phyloP scores from a whole-genome alignment of 35 echinoderm and acorn worm genomes.

The Heliocidaris erythrogramma region DNA sequence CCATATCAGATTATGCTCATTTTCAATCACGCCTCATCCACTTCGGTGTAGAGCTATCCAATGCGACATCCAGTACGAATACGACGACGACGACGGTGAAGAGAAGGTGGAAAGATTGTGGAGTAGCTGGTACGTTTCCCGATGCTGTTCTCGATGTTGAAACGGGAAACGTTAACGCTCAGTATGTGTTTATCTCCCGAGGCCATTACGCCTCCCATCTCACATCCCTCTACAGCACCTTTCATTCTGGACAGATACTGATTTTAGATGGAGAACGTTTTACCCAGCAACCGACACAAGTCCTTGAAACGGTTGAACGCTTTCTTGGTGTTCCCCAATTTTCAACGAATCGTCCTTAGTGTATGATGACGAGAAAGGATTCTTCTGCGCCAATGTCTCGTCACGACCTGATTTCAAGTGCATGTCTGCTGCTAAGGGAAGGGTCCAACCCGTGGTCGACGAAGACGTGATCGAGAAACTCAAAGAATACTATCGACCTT shows the following conservation, averaged over 20 bases:
- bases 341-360: neutral
- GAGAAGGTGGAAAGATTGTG: too few species aligned
- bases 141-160: too few species aligned
- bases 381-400: neutral
- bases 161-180: too few species aligned
- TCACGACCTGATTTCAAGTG: neutral
- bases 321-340: neutral
- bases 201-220: neutral
- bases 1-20: too few species aligned
- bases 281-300: neutral
- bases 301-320: neutral
- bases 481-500: neutral
- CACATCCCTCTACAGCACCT: neutral
- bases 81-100: too few species aligned
- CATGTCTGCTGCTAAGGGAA: neutral
- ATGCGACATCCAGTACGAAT: too few species aligned
- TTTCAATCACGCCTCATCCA: too few species aligned
- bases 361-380: slow-evolving; percentile 9
- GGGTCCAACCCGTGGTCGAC: neutral
- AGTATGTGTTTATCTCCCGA: too few species aligned
- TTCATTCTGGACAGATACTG: neutral
- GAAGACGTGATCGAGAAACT: neutral
- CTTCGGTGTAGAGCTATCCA: too few species aligned
- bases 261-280: neutral
- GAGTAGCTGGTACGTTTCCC: too few species aligned